These are phyloP conservation scores for Paramuricea clavata DNA, from an alignment of 92 coral and sea anemone genomes.

Conservation along the genomic window DNA sequence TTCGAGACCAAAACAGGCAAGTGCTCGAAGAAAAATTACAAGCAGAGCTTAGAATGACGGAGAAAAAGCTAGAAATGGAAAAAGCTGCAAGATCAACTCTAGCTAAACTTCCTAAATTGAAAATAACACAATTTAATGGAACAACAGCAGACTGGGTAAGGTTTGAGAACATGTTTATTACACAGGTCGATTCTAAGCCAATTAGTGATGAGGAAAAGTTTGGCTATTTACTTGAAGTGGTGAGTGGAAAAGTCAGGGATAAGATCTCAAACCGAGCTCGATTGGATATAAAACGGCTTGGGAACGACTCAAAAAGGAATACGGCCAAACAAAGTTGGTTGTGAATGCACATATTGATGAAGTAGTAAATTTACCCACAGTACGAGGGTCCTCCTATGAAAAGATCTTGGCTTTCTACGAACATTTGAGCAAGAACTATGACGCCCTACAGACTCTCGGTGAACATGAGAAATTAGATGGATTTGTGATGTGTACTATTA, in stretches of 20 bases:
- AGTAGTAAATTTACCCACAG: constrained; percentile 23
- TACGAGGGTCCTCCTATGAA: too few relatives aligned
- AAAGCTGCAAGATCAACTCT: constrained; percentile 12
- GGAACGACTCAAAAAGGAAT: constrained; percentile 28
- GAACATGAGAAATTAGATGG: too few relatives aligned
- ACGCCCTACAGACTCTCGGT: too few relatives aligned
- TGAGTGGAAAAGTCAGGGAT: constrained; percentile 1
- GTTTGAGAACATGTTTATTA: constrained; percentile 17
- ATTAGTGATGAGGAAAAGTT: constrained; percentile 30
- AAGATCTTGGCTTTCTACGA: too few relatives aligned
- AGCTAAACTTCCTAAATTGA: constrained; percentile 37
- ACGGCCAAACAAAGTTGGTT: constrained; percentile 27
- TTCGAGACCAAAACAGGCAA: background rate
- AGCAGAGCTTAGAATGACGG: constrained; percentile 4
- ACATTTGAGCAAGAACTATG: too few relatives aligned
- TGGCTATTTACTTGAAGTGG: constrained; percentile 23
- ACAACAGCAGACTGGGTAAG: constrained; percentile 3
- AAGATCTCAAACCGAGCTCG: constrained; percentile 22
- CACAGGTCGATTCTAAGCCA: constrained; percentile 6
- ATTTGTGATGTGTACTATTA: constrained; percentile 63
- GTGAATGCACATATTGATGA: constrained; percentile 25
- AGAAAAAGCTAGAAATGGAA: constrained; percentile 26
- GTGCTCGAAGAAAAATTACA: constrained; percentile 19
- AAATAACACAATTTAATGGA: constrained; percentile 28
- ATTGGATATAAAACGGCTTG: constrained; percentile 5